phyloP scores from a whole-genome alignment of 2,113 vertebrate genomes.

The Calyptommatus sinebrachiatus region DNA sequence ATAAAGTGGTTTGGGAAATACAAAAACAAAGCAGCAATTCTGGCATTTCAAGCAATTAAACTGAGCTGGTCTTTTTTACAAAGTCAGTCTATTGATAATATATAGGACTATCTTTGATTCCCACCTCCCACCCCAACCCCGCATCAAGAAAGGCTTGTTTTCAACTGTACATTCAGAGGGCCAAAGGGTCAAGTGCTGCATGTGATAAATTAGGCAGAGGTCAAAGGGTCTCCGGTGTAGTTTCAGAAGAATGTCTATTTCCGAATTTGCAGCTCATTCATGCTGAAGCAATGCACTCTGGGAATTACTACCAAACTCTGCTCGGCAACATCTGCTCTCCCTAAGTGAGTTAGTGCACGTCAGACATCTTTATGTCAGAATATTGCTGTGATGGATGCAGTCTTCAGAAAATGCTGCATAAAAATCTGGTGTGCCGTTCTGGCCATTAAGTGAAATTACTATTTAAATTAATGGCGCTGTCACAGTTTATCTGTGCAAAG shows the following conservation, averaged over 20 bases:
- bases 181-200: conserved; percentile 73
- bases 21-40: conserved; percentile 21
- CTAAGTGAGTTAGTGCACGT: conserved; percentile 99
- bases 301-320: conserved; percentile 95
- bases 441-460: conserved; percentile 98
- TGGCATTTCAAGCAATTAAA: conserved; percentile 52
- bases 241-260: conserved; percentile 89
- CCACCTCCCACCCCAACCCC: conserved; percentile 1
- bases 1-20: conserved; percentile 24
- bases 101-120: conserved; percentile 58
- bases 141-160: conserved; percentile 51
- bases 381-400: conserved; percentile 93
- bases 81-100: conserved; percentile 57
- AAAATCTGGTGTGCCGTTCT: conserved; percentile 92
- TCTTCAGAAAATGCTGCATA: conserved; percentile 91
- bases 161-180: conserved; percentile 61
- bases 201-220: conserved; percentile 76
- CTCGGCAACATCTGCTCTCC: conserved; percentile 97
- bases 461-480: conserved; percentile 97
- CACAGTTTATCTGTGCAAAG: conserved; percentile 94
- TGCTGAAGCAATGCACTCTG: conserved; percentile 98
- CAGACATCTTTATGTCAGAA: conserved; percentile 98
- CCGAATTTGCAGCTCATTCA: conserved; percentile 95
- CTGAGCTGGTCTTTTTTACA: conserved; percentile 48
- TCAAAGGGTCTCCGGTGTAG: conserved; percentile 78